Conservation (phyloP, 1,140 invertebrate species). For the Telenomus remus region DNA sequence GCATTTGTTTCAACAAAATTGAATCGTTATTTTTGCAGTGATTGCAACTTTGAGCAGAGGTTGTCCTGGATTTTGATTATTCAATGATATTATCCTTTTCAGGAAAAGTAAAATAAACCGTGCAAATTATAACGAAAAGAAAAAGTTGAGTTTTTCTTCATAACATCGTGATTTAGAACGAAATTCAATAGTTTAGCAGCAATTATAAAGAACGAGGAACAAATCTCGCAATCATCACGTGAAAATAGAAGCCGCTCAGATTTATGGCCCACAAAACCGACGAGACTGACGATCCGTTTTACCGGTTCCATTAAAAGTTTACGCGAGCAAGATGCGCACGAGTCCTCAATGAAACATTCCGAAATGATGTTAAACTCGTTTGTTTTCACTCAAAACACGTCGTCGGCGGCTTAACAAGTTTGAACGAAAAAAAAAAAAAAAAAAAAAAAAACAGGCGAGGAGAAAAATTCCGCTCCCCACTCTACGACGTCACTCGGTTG, state of each 20-base stretch:
- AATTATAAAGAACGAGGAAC: too few relatives aligned
- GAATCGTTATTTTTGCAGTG: too few relatives aligned
- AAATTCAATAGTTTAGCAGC: too few relatives aligned
- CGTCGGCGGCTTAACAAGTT: slow-evolving; percentile 32
- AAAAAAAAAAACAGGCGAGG: slow-evolving; percentile 1
- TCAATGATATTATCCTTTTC: too few relatives aligned
- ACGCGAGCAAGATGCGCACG: slow-evolving; percentile 16
- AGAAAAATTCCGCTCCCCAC: slow-evolving; percentile 2
- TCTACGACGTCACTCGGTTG: slow-evolving; percentile 8
- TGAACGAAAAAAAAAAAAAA: neutral
- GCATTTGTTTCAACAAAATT: neutral
- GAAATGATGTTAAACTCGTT: slow-evolving; percentile 40
- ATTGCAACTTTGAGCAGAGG: too few relatives aligned
- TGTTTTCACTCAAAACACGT: slow-evolving; percentile 32
- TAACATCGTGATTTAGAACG: too few relatives aligned
- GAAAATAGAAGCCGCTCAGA: neutral
- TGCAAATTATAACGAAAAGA: too few relatives aligned
- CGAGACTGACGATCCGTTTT: slow-evolving; percentile 7
- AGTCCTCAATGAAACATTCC: slow-evolving; percentile 18
- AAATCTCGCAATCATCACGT: too few relatives aligned
- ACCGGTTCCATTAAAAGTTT: slow-evolving; percentile 51
- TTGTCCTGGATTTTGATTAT: too few relatives aligned
- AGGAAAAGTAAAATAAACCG: too few relatives aligned
- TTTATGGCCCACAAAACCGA: slow-evolving; percentile 12
- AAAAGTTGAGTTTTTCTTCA: too few relatives aligned